Conservation (phyloP, 1,140 invertebrate genomes). For the Drosophila santomea region DNA sequence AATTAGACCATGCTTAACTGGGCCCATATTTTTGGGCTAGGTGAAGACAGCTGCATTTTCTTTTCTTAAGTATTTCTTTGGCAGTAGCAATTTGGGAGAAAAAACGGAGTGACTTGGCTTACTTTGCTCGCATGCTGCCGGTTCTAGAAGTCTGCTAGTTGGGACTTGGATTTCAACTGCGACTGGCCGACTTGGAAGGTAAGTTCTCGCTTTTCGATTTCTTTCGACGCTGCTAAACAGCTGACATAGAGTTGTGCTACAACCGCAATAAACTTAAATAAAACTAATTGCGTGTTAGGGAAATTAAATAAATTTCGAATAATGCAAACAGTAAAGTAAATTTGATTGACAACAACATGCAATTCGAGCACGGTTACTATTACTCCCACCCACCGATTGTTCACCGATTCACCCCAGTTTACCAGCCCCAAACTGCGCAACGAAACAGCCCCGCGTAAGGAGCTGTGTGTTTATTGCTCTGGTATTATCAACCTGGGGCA, state of each 20-base stretch:
- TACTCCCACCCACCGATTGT: neutral
- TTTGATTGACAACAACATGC: constrained; percentile 83
- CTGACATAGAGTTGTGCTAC: constrained; percentile 58
- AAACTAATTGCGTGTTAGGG: constrained; percentile 82
- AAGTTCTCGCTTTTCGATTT: constrained; percentile 44
- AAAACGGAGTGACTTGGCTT: constrained; percentile 38
- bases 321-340: constrained; percentile 79
- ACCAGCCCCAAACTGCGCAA: constrained; percentile 60
- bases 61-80: constrained; percentile 46
- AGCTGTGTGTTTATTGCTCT: constrained; percentile 65
- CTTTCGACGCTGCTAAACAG: constrained; percentile 65
- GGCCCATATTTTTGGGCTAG: constrained; percentile 8
- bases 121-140: constrained; percentile 61
- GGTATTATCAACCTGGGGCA: constrained; percentile 65
- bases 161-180: constrained; percentile 38
- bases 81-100: constrained; percentile 12
- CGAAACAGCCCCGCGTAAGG: constrained; percentile 69
- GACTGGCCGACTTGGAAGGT: constrained; percentile 42
- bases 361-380: constrained; percentile 45
- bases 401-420: constrained; percentile 12
- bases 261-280: constrained; percentile 83
- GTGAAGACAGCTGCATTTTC: constrained; percentile 46
- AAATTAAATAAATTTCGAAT: constrained; percentile 83
- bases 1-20: constrained; percentile 23
- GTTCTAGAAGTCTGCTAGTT: constrained; percentile 46